Percentiles rank a stretch among this genome's conserved stretches.
Evolutionary conservation across 2,113 vertebrate species (phyloP).

Genomic region (Mustela nigripes): DNA sequence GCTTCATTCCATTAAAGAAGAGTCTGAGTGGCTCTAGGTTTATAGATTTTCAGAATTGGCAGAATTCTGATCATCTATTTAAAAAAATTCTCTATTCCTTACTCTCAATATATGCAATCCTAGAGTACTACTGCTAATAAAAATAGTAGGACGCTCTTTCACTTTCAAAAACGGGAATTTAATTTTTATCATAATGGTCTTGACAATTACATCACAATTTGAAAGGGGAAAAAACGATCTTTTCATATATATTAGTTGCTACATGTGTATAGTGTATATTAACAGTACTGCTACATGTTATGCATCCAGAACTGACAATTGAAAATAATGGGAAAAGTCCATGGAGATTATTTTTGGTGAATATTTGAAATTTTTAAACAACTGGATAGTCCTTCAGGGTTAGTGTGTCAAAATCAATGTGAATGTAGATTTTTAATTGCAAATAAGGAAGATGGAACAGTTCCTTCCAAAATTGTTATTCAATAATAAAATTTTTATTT

Average conservation of each 20-base stretch:
- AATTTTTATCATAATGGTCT: background rate
- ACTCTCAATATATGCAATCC: background rate
- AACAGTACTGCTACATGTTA: background rate
- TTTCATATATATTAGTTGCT: background rate
- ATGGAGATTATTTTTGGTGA: background rate
- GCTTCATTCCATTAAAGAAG: conserved; percentile 43
- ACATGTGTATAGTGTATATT: background rate
- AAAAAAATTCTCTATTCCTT: background rate
- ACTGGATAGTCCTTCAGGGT: accelerated
- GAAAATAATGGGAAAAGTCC: background rate
- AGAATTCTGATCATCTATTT: conserved; percentile 1
- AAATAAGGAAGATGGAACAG: background rate
- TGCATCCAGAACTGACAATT: background rate
- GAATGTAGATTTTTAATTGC: background rate
- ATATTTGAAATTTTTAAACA: background rate
- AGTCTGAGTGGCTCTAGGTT: background rate
- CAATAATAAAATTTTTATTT: background rate
- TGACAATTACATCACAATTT: background rate
- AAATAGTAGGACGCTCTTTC: background rate
- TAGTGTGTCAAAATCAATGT: background rate
- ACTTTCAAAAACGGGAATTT: background rate
- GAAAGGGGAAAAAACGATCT: background rate
- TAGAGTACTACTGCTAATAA: background rate
- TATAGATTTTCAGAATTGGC: conserved; percentile 59
- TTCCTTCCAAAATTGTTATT: background rate